Evolutionary conservation across 64 coral and sea anemone genomes (phyloP).

Genomic region (Pocillopora verrucosa): DNA sequence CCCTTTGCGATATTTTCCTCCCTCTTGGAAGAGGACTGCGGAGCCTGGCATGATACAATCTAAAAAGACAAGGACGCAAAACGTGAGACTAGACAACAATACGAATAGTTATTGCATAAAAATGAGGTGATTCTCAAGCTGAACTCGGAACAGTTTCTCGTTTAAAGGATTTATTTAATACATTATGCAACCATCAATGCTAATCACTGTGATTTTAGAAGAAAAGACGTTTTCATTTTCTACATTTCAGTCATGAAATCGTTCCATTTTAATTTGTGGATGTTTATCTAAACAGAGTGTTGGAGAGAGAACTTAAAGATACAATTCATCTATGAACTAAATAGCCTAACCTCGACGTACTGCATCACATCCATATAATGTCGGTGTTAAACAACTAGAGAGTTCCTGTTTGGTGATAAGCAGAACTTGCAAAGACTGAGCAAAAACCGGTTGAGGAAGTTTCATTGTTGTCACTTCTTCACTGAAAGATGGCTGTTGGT

Average conservation of each 20-base stretch:
- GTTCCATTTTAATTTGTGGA: too few species aligned
- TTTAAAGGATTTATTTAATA: too few species aligned
- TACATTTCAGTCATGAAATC: too few species aligned
- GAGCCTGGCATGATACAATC: background rate
- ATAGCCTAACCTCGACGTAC: background rate
- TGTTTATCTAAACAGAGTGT: too few species aligned
- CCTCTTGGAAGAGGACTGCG: background rate
- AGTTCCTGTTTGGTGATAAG: too few species aligned
- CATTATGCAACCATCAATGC: too few species aligned
- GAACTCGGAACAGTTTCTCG: background rate
- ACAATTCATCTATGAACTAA: too few species aligned
- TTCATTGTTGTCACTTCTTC: background rate
- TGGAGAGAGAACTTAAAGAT: background rate
- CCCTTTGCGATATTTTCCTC: background rate
- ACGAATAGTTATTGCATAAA: background rate
- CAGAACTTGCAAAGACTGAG: background rate
- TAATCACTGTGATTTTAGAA: too few species aligned
- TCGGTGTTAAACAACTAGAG: background rate
- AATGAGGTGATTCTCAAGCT: background rate
- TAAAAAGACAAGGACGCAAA: background rate
- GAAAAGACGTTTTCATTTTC: too few species aligned
- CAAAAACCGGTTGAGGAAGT: background rate
- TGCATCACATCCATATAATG: constrained; percentile 5
- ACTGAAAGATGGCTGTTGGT: background rate
- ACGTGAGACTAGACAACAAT: background rate